A percentile compares a stretch with the other conserved stretches of the same genome.
phyloP scores from a whole-genome alignment of 2,888 invertebrate species.

The Actias luna region DNA sequence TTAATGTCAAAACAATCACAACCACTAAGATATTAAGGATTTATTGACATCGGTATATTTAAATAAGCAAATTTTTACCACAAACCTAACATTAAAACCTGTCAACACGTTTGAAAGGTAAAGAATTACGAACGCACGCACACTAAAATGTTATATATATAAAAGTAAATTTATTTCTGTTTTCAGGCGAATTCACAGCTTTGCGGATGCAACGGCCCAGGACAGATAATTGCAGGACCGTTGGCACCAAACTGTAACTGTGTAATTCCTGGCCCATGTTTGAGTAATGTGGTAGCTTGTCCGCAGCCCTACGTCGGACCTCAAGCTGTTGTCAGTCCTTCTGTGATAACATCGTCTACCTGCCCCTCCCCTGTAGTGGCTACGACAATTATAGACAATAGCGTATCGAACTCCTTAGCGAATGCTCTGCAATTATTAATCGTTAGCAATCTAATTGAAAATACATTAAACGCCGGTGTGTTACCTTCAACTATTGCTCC shows the following conservation, averaged over 20 bases:
- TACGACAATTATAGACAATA: conserved; percentile 55
- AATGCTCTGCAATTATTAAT: conserved; percentile 60
- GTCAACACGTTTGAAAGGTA: no score
- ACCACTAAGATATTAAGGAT: no score
- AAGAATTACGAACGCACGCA: no score
- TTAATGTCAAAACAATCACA: no score
- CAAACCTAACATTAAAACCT: no score
- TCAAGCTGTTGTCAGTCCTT: conserved; percentile 1
- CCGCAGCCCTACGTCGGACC: neutral
- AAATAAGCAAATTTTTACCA: no score
- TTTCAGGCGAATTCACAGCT: conserved; percentile 17
- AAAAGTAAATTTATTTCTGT: no score
- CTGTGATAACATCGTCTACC: conserved; percentile 27
- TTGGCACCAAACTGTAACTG: neutral
- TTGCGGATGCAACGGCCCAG: conserved; percentile 16
- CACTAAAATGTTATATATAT: no score
- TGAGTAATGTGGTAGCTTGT: neutral
- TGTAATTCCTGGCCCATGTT: neutral
- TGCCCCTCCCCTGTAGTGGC: conserved; percentile 31
- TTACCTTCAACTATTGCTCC: conserved; percentile 13
- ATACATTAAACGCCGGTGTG: conserved; percentile 23
- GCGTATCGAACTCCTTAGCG: conserved; percentile 54
- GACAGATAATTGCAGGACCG: neutral
- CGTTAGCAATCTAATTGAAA: conserved; percentile 54
- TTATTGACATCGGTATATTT: no score